A percentile compares a stretch with the other conserved stretches of the same genome.
These are phyloP conservation scores for Aphodius sticticus DNA, from an alignment of 2,888 invertebrate species.

Conservation along the genomic window DNA sequence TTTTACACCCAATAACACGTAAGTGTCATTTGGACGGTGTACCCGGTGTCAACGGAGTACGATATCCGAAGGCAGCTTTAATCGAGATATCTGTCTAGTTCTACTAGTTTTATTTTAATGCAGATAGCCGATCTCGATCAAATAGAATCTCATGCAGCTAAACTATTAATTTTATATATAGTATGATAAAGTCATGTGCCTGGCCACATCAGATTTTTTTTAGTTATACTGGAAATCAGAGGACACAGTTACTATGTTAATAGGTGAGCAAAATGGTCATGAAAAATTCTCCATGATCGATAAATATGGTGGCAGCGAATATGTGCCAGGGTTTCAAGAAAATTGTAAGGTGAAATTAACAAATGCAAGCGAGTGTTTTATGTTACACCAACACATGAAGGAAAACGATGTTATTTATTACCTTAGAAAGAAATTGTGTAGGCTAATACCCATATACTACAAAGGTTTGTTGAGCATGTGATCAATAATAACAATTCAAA, in stretches of 20 bases:
- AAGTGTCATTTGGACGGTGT: no score
- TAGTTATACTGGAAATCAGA: background rate
- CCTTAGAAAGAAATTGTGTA: constrained; percentile 75
- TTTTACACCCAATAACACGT: no score
- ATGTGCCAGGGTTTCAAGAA: constrained; percentile 66
- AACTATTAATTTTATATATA: no score
- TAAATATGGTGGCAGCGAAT: constrained; percentile 64
- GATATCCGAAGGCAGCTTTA: no score
- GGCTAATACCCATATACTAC: constrained; percentile 66
- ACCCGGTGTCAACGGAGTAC: no score
- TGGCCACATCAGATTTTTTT: no score
- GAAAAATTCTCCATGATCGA: constrained; percentile 70
- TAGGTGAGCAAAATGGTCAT: constrained; percentile 67
- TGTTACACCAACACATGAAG: constrained; percentile 65
- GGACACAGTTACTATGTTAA: constrained; percentile 68
- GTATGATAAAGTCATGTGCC: no score
- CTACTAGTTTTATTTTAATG: no score
- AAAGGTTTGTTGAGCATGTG: constrained; percentile 58
- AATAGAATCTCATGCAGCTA: no score
- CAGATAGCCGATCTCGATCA: no score
- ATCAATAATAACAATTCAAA: background rate
- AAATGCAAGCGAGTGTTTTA: constrained; percentile 73
- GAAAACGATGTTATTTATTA: constrained; percentile 67
- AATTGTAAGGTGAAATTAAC: constrained; percentile 66
- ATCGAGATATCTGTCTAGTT: no score